phyloP scores from a whole-genome alignment of 2,113 vertebrate species.

The Panurus biarmicus region DNA sequence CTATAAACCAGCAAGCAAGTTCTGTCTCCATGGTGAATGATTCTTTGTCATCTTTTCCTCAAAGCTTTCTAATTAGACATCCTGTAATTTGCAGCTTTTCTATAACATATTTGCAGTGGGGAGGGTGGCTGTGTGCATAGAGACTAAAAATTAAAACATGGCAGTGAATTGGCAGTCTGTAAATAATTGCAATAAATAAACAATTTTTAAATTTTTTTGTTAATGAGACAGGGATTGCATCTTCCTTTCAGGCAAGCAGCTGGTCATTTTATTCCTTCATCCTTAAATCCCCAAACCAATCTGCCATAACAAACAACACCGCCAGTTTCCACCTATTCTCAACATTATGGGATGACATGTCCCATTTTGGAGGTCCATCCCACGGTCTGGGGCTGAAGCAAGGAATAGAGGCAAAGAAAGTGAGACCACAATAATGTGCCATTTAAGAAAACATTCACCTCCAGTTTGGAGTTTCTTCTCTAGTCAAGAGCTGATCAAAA shows the following conservation, averaged over 20 bases:
- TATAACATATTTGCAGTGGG: not conserved
- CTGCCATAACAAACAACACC: not conserved
- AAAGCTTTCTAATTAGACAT: constrained; percentile 70
- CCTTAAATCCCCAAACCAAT: not conserved
- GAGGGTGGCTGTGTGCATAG: not conserved
- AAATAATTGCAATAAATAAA: constrained; percentile 47
- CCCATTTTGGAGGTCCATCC: not conserved
- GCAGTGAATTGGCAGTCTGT: constrained; percentile 45
- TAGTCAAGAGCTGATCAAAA: not conserved
- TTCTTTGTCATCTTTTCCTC: constrained; percentile 69
- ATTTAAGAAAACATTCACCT: not conserved
- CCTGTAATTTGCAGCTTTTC: constrained; percentile 65
- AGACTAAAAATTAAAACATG: constrained; percentile 42
- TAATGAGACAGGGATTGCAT: not conserved
- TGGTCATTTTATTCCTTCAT: not conserved
- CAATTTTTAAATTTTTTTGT: not conserved
- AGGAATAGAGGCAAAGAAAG: not conserved
- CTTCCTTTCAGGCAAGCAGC: not conserved
- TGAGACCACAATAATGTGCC: not conserved
- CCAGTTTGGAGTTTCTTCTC: not conserved
- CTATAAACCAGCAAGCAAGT: constrained; percentile 60
- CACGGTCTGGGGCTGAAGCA: not conserved
- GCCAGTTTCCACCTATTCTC: not conserved
- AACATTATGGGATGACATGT: not conserved
- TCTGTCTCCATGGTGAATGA: constrained; percentile 67